Percentiles rank a stretch among this genome's conserved stretches.
Conservation (phyloP, 2,888 invertebrate genomes). For the Pediacus dermestoides region DNA sequence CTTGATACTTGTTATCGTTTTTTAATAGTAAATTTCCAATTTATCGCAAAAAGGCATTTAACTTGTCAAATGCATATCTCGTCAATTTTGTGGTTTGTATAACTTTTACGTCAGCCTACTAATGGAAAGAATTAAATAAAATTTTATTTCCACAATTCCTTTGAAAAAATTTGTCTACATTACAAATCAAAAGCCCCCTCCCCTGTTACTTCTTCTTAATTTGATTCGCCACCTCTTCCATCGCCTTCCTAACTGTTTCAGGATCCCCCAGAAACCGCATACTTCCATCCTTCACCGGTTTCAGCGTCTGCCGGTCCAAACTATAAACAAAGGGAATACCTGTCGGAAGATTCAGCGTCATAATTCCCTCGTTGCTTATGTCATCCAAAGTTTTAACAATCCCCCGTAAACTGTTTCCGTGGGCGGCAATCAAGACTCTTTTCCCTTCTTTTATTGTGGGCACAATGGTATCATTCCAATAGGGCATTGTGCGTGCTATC, state of each 20-base stretch:
- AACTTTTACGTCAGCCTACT: too few species aligned
- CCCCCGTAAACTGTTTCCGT: slow-evolving; percentile 82
- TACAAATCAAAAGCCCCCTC: too few species aligned
- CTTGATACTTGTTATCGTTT: too few species aligned
- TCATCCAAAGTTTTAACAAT: slow-evolving; percentile 81
- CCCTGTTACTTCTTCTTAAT: slow-evolving; percentile 54
- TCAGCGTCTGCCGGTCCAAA: slow-evolving; percentile 54
- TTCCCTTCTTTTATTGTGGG: slow-evolving; percentile 75
- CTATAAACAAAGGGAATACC: slow-evolving; percentile 64
- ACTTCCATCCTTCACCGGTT: slow-evolving; percentile 56
- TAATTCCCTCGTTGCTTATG: slow-evolving; percentile 57
- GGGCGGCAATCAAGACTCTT: slow-evolving; percentile 76
- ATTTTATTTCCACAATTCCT: too few species aligned
- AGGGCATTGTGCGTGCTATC: slow-evolving; percentile 77
- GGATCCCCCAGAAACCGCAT: slow-evolving; percentile 62
- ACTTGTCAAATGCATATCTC: too few species aligned
- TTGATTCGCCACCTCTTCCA: slow-evolving; percentile 59
- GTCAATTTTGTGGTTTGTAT: too few species aligned
- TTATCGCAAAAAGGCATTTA: too few species aligned
- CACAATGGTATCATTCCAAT: slow-evolving; percentile 81
- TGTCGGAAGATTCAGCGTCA: slow-evolving; percentile 60
- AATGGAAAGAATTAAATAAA: too few species aligned
- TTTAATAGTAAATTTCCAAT: too few species aligned
- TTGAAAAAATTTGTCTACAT: too few species aligned
- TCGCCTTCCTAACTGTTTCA: slow-evolving; percentile 59